Evolutionary conservation across 2,888 invertebrate genomes (phyloP).

Genomic region (Thereva unica): DNA sequence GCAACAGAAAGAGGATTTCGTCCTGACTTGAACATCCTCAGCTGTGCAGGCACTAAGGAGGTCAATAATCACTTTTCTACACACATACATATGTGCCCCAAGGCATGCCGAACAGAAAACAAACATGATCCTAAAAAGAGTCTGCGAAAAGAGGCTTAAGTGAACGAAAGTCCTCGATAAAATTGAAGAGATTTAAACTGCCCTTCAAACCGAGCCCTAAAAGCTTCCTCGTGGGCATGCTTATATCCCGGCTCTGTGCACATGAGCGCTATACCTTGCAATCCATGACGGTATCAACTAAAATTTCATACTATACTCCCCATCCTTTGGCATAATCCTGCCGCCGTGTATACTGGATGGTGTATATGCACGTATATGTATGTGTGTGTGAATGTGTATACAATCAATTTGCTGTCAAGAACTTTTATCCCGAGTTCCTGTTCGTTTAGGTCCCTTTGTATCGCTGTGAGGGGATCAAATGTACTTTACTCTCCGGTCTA

Average conservation of each 20-base stretch:
- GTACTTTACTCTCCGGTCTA: slow-evolving; percentile 31
- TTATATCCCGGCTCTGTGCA: slow-evolving; percentile 26
- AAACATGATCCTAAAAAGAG: slow-evolving; percentile 17
- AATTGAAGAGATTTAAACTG: slow-evolving; percentile 38
- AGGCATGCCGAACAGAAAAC: neutral
- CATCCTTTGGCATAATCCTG: too few relatives aligned
- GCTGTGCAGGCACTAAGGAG: neutral
- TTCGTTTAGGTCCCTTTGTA: slow-evolving; percentile 21
- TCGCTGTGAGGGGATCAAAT: slow-evolving; percentile 30
- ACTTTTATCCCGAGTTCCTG: slow-evolving; percentile 32
- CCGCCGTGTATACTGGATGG: neutral
- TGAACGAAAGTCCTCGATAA: slow-evolving; percentile 37
- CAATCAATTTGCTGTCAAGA: slow-evolving; percentile 36
- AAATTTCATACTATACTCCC: neutral
- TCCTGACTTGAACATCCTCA: too few relatives aligned
- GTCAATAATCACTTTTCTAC: slow-evolving; percentile 7
- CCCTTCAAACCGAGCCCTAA: slow-evolving; percentile 31
- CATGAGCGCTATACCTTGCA: slow-evolving; percentile 27
- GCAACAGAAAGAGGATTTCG: too few relatives aligned
- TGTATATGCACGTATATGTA: slow-evolving; percentile 2
- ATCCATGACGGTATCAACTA: slow-evolving; percentile 11
- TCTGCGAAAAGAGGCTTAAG: slow-evolving; percentile 24
- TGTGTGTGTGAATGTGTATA: slow-evolving; percentile 12
- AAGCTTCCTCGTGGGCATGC: slow-evolving; percentile 37
- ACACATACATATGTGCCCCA: neutral